Evolutionary conservation across 2,888 invertebrate genomes (phyloP).

Genomic region (Scrobipalpa costella): DNA sequence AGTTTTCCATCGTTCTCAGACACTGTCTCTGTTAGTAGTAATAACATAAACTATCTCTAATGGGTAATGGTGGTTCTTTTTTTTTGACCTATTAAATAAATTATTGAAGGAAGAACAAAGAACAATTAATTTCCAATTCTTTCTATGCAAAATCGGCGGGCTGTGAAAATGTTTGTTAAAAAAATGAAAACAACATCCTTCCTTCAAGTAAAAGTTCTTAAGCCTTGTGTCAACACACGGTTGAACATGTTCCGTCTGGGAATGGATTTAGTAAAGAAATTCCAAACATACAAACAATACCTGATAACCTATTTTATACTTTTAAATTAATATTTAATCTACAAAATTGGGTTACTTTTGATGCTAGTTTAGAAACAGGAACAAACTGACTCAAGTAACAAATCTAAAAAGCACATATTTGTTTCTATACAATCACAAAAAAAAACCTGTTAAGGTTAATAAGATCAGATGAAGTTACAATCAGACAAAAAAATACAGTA

Average conservation of each 20-base stretch:
- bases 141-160: not conserved
- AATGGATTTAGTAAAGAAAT: not conserved
- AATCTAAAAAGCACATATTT: too few species aligned
- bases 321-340: too few species aligned
- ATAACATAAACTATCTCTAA: too few species aligned
- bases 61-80: too few species aligned
- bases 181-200: constrained; percentile 6
- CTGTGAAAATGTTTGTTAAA: not conserved
- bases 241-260: constrained; percentile 5
- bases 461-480: not conserved
- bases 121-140: too few species aligned
- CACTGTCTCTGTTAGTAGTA: too few species aligned
- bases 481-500: not conserved
- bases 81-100: too few species aligned
- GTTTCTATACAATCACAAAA: not conserved
- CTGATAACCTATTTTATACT: not conserved
- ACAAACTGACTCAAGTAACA: too few species aligned
- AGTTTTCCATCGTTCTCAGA: too few species aligned
- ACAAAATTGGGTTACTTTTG: too few species aligned
- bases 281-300: not conserved
- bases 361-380: too few species aligned
- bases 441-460: not conserved
- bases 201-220: constrained; percentile 10
- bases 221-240: constrained; percentile 10
- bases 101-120: too few species aligned